Evolutionary conservation across 2,113 vertebrate species (phyloP).

Genomic region (Tor tambroides): DNA sequence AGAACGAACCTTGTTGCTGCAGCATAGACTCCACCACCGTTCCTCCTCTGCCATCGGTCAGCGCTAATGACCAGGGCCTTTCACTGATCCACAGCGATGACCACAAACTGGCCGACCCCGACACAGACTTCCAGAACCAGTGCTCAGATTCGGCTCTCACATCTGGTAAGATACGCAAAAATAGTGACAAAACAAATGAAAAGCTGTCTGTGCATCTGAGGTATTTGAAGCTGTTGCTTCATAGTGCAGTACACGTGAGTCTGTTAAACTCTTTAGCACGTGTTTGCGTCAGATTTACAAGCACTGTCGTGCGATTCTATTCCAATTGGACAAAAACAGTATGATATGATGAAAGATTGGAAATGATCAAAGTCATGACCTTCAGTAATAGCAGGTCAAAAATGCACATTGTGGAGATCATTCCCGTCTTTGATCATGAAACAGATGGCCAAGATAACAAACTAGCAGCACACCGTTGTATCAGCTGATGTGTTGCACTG

Average conservation of each 20-base stretch:
- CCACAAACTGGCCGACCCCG: conserved; percentile 68
- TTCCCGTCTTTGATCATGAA: background rate
- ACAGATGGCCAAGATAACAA: background rate
- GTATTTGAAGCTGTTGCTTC: conserved; percentile 7
- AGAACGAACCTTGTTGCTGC: conserved; percentile 70
- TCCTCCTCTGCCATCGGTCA: conserved; percentile 46
- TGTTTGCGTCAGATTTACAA: background rate
- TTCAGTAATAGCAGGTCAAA: background rate
- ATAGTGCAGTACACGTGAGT: background rate
- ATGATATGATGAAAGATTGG: conserved; percentile 33
- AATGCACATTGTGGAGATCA: background rate
- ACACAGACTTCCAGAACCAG: conserved; percentile 73
- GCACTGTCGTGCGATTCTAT: conserved; percentile 1
- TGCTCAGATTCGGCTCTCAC: conserved; percentile 71
- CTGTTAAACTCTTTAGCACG: background rate
- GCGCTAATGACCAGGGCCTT: conserved; percentile 57
- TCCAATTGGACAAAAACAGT: conserved; percentile 32
- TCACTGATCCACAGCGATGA: conserved; percentile 61
- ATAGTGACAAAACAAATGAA: background rate
- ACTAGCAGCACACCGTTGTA: background rate
- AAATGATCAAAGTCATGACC: conserved; percentile 5
- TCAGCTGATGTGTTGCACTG: background rate
- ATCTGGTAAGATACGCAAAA: conserved; percentile 67
- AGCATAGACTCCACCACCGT: conserved; percentile 73
- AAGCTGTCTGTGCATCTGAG: background rate